These are phyloP conservation scores for Plecotus auritus DNA, from an alignment of 2,113 vertebrate genomes.

Conservation along the genomic window DNA sequence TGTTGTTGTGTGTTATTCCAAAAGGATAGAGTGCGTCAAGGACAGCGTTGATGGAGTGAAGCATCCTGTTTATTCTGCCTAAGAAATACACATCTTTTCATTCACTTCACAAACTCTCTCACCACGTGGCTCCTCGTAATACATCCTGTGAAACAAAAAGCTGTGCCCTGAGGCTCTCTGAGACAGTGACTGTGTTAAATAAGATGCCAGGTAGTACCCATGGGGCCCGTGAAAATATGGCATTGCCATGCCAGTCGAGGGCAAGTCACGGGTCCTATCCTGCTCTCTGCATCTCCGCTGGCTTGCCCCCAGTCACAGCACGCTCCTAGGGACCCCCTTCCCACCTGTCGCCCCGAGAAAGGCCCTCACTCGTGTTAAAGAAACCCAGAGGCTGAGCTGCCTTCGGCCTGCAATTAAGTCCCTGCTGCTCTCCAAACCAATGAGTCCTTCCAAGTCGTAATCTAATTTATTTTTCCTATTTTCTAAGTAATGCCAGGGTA, in stretches of 20 bases:
- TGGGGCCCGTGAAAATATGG: not conserved
- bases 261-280: not conserved
- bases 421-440: conserved; percentile 52
- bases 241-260: not conserved
- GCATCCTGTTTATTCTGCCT: conserved; percentile 36
- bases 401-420: conserved; percentile 59
- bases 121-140: not conserved
- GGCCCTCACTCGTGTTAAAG: not conserved
- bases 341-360: not conserved
- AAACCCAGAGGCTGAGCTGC: not conserved
- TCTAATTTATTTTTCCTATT: conserved; percentile 73
- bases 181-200: not conserved
- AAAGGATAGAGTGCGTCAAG: conserved; percentile 48
- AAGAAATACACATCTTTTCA: conserved; percentile 25
- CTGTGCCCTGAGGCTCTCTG: not conserved
- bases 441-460: conserved; percentile 65
- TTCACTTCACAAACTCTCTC: conserved; percentile 14
- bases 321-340: not conserved
- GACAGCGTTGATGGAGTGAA: conserved; percentile 52
- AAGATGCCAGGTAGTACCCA: conserved; percentile 31
- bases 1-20: conserved; percentile 51
- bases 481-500: conserved; percentile 64
- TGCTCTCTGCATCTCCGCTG: not conserved
- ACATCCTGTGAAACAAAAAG: not conserved
- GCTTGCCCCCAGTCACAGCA: not conserved